Percentiles rank a stretch among this genome's conserved stretches.
Evolutionary conservation across 2,113 vertebrate genomes (phyloP).

Genomic region (Theropithecus gelada): DNA sequence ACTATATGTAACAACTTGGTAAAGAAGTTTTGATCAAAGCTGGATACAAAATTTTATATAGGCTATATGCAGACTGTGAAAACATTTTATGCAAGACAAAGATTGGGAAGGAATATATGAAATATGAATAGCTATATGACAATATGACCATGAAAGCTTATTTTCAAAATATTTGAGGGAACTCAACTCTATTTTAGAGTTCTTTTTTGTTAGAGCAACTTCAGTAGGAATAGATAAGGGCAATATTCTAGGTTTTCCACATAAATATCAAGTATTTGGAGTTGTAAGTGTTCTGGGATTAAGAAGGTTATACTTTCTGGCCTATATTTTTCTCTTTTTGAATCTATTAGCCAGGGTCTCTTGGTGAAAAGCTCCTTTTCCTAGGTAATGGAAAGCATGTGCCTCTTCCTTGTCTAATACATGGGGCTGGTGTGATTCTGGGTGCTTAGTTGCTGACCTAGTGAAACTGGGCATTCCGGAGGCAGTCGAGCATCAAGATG

Average conservation of each 20-base stretch:
- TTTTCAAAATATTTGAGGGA: background rate
- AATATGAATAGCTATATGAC: background rate
- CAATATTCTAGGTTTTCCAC: background rate
- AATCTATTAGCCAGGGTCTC: background rate
- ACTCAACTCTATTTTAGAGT: background rate
- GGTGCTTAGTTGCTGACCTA: background rate
- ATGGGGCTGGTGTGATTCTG: background rate
- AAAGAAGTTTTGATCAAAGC: slow-evolving; percentile 22
- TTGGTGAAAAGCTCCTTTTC: background rate
- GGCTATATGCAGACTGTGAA: background rate
- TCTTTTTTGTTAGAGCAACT: background rate
- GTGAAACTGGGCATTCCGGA: background rate
- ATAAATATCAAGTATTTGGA: background rate
- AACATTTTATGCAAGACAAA: background rate
- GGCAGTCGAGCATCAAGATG: background rate
- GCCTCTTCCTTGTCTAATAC: background rate
- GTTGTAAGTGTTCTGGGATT: background rate
- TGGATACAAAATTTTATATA: background rate
- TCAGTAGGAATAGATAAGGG: background rate
- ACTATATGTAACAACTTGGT: background rate
- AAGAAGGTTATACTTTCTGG: background rate
- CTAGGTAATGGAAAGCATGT: background rate
- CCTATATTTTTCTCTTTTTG: background rate
- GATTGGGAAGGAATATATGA: background rate
- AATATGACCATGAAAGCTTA: background rate